Percentiles rank a stretch among this genome's conserved stretches.
Evolutionary conservation across 2,113 vertebrate species (phyloP).

Genomic region (Callipepla californica): DNA sequence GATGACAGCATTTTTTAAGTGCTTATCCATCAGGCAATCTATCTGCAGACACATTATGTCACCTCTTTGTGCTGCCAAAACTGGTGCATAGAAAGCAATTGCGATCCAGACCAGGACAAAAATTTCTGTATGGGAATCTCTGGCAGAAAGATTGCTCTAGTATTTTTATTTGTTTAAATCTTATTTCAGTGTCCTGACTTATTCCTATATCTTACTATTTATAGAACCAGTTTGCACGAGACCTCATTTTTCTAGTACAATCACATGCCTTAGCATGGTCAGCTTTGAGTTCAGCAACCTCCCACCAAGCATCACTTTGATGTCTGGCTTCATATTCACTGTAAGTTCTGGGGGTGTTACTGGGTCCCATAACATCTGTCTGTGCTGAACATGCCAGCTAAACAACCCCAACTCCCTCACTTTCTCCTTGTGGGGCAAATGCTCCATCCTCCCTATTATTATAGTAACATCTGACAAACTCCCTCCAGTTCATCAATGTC

Average conservation of each 20-base stretch:
- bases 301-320: neutral
- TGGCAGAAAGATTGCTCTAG: neutral
- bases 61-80: neutral
- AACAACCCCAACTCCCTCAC: neutral
- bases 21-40: neutral
- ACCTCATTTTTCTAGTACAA: neutral
- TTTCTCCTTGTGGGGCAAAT: neutral
- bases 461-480: neutral
- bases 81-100: neutral
- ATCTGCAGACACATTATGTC: neutral
- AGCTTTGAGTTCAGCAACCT: neutral
- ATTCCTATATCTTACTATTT: neutral
- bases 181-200: neutral
- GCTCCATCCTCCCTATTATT: neutral
- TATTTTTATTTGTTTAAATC: neutral
- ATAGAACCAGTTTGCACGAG: neutral
- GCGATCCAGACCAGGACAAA: neutral
- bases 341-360: fast-evolving
- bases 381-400: neutral
- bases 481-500: neutral
- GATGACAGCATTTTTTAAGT: neutral
- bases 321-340: neutral
- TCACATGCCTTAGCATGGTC: neutral
- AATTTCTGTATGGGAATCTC: neutral
- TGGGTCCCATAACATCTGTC: neutral